Base-by-base conservation (phyloP, 2,113 vertebrate species). In the Sebastes schlegelii region DNA sequence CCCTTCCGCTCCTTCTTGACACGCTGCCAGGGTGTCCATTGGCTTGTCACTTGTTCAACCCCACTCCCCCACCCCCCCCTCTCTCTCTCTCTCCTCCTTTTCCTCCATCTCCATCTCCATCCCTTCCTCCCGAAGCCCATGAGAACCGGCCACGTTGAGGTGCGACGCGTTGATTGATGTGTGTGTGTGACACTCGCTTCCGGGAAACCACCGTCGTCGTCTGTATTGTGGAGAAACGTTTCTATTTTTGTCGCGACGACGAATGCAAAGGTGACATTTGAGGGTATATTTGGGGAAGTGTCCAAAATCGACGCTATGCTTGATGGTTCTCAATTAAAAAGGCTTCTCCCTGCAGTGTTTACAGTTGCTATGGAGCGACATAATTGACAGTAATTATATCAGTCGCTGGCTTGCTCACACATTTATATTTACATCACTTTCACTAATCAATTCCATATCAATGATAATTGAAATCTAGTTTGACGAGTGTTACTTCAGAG, bases 351-450 rank as follows among this genome's bases (percentile, higher is more conserved):
- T 26, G 64, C 62, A 17, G 67, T 61, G 80, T 80, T 79, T 84
- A 72, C 58, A 61, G 83, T 90, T 60, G 42, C 70, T n/a, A 77
- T 81, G 66, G 70, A 69, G 64, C 12, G 34, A 66, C 62, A 60
- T 88, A 80, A 89, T 87, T 83, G 79, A 77, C 63, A 68, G 84
- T 83, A 78, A 88, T 90, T 65, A 74, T 66, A 78, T 85, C 75
- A 73, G 65, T 82, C 80, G 48, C 70, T 69, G 80, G 73, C 78
- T 80, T 74, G 82, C 76, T 78, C 70, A 67, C 85, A 71, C 87
- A 66, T 84, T 85, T 74, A 66, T 54, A 73, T 90, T 82, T 74
- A 73, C 14, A 68, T 79, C 55, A 75, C 7, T 87, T 62, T 75
- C 49, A 73, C 67, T 66, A 68, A 86, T 89, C 66, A 80, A 72